Evolutionary conservation across 2,888 invertebrate species (phyloP).

Genomic region (Achlya flavicornis): DNA sequence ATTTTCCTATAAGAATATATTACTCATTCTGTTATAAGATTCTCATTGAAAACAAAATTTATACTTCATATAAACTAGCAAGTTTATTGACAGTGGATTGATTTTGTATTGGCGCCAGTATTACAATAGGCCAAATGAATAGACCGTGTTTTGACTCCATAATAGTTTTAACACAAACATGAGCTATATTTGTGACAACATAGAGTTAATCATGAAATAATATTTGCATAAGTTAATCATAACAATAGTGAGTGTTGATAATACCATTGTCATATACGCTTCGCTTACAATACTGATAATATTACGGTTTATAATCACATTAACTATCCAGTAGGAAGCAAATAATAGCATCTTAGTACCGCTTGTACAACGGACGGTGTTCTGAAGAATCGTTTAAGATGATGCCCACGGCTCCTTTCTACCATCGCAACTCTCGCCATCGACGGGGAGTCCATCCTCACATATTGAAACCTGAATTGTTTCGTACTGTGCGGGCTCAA

Average conservation of each 20-base stretch:
- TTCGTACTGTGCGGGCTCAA: no score
- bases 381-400: no score
- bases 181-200: slow-evolving; percentile 55
- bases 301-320: neutral
- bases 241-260: slow-evolving; percentile 49
- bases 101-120: slow-evolving; percentile 24
- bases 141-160: slow-evolving; percentile 34
- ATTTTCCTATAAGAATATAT: no score
- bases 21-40: slow-evolving; percentile 4
- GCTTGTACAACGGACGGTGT: no score
- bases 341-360: no score
- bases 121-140: slow-evolving; percentile 22
- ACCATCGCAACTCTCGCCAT: no score
- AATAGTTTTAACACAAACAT: slow-evolving; percentile 38
- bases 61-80: neutral
- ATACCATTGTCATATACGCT: slow-evolving; percentile 37
- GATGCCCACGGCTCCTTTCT: no score
- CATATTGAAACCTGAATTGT: no score
- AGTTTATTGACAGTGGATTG: slow-evolving; percentile 18
- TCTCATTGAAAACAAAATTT: neutral
- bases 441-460: no score
- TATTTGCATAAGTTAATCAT: slow-evolving; percentile 68
- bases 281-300: neutral
- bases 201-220: slow-evolving; percentile 55
- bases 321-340: neutral